A percentile compares a stretch with the other conserved stretches of the same genome.
Evolutionary conservation across 2,888 invertebrate genomes (phyloP).

Genomic region (Disparrhopalites patrizii): DNA sequence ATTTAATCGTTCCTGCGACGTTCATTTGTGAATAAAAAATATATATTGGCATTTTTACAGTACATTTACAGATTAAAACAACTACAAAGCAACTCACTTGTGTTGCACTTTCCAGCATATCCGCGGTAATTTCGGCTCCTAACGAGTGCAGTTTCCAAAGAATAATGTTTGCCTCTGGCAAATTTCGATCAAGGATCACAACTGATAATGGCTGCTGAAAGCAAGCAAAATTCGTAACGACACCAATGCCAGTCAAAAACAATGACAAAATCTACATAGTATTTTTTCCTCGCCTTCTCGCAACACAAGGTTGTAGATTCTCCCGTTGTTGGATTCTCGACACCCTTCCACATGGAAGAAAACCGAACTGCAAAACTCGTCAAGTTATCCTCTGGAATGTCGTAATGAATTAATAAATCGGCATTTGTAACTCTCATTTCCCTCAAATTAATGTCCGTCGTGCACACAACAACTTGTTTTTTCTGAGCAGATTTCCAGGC

Average conservation of each 20-base stretch:
- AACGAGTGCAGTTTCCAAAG: constrained; percentile 8
- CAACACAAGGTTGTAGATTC: too few relatives aligned
- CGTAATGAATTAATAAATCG: constrained; percentile 22
- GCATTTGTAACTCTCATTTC: constrained; percentile 14
- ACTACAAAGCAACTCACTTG: neutral
- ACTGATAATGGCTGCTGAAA: constrained; percentile 6
- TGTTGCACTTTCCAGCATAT: neutral
- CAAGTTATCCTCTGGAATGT: constrained; percentile 8
- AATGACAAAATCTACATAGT: too few relatives aligned
- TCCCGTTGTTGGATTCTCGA: neutral
- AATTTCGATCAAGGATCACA: constrained; percentile 4
- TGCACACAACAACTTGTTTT: neutral
- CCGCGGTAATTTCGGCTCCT: constrained; percentile 9
- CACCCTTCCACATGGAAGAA: constrained; percentile 17
- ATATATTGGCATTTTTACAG: neutral
- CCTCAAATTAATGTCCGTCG: constrained; percentile 10
- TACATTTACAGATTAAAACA: neutral
- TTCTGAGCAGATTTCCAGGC: neutral
- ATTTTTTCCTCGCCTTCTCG: too few relatives aligned
- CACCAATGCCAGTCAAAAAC: too few relatives aligned
- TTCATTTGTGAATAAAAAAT: neutral
- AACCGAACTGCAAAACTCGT: constrained; percentile 22
- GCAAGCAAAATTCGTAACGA: neutral
- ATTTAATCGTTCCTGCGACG: neutral
- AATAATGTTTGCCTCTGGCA: constrained; percentile 3